Evolutionary conservation across 2,113 vertebrate species (phyloP).

Genomic region (Corythoichthys haematopterus): DNA sequence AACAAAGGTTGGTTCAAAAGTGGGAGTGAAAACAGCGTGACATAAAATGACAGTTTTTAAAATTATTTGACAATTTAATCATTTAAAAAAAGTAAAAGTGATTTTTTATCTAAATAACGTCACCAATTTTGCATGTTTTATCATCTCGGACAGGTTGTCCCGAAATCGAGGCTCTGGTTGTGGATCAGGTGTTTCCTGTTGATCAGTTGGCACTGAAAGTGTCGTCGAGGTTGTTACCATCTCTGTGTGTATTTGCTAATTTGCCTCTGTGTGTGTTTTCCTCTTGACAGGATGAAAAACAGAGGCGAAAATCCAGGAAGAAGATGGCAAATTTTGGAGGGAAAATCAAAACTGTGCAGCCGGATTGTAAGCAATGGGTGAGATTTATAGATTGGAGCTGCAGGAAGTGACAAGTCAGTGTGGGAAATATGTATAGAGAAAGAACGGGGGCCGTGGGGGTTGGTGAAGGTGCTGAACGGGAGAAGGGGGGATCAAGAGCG

Average conservation of each 20-base stretch:
- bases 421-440: constrained; percentile 55
- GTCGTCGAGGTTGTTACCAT: constrained; percentile 14
- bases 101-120: background rate
- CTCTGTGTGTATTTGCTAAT: constrained; percentile 39
- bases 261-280: constrained; percentile 43
- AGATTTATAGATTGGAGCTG: constrained; percentile 61
- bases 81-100: background rate
- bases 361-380: constrained; percentile 44
- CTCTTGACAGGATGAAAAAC: constrained; percentile 27
- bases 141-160: background rate
- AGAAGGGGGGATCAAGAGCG: constrained; percentile 64
- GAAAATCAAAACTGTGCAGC: constrained; percentile 41
- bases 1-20: background rate
- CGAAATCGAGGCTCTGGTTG: background rate
- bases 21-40: background rate
- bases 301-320: constrained; percentile 27
- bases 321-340: constrained; percentile 42
- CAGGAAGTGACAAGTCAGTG: constrained; percentile 51
- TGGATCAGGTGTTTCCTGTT: no score
- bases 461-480: constrained; percentile 16
- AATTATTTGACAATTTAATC: no score
- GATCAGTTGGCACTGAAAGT: background rate
- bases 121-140: background rate
- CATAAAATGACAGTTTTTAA: background rate
- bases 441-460: constrained; percentile 30